Base-by-base conservation (phyloP, 2,797 vertebrate genomes). In the Rhincodon typus region DNA sequence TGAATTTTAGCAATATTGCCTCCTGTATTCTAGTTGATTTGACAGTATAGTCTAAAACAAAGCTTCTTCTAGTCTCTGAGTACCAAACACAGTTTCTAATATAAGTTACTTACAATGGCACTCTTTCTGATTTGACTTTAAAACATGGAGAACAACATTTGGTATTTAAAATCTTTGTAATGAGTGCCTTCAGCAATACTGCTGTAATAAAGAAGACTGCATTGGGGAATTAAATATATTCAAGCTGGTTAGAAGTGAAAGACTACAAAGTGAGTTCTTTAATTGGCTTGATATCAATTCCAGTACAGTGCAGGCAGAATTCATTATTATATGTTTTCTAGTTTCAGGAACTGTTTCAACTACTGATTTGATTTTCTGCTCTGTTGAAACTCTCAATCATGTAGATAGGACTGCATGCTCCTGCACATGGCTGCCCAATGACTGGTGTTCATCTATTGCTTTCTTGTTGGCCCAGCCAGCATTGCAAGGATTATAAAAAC, bases 231-330 rank as follows among this genome's bases (percentile, higher is more conserved):
- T 38, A 93, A 93, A 93, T 21, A 93, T 30, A 10, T 66, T 62
- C n/a, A 67, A 15, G 38, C 62, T 30, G 25, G 8, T 69, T 67
- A 93, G 90, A 69, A 93, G 66, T 69, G 42, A 93, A n/a, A 67
- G n/a, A 38, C n/a, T 93, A 34, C 66, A 69, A 93, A 69, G 66
- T 42, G n/a, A 93, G 23, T 25, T 66, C 38, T 27, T 93, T 93
- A 69, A 93, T 69, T 69, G 90, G 62, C 62, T 69, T 93, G 62
- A 93, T 42, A 27, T 93, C 90, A 93, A 69, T 93, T 93, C 67
- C 8, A 42, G 90, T 38, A 93, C 66, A 93, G n/a, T 69, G 38
- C 30, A 93, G 66, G 38, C n/a, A 93, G 25, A 69, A 42, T 69
- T 8, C 90, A 93, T 23, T 69, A 42, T 93, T 12, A 69, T 8